phyloP scores from a whole-genome alignment of 2,113 vertebrate genomes.

The Phyllostomus hastatus region DNA sequence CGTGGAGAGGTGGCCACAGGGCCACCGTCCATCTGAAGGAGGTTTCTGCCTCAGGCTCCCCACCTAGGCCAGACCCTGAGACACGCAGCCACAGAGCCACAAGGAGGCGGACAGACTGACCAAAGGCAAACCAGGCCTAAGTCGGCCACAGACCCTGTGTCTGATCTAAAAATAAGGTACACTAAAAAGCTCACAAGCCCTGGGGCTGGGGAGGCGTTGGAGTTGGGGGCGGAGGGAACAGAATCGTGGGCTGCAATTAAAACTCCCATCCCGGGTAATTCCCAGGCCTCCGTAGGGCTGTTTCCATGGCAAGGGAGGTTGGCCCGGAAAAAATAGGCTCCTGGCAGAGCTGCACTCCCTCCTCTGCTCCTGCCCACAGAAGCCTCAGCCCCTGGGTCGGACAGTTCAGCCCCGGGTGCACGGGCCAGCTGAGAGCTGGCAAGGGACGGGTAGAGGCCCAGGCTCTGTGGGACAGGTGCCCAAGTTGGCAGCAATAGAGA shows the following conservation, averaged over 20 bases:
- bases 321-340: neutral
- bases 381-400: neutral
- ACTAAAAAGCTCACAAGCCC: neutral
- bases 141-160: neutral
- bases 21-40: neutral
- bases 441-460: neutral
- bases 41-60: too few relatives aligned
- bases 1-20: neutral
- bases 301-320: conserved; percentile 24
- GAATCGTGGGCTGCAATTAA: neutral
- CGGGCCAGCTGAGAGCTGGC: neutral
- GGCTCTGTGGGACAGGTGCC: neutral
- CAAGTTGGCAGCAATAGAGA: neutral
- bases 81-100: neutral
- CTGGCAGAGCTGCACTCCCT: neutral
- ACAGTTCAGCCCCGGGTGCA: neutral
- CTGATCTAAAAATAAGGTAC: neutral
- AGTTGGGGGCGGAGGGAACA: neutral
- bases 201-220: neutral
- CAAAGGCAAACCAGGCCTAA: neutral
- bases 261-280: conserved; percentile 11
- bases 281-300: neutral
- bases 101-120: neutral
- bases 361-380: neutral
- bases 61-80: neutral